Conservation (phyloP, 1,140 invertebrate genomes). For the Drosophila serrata region DNA sequence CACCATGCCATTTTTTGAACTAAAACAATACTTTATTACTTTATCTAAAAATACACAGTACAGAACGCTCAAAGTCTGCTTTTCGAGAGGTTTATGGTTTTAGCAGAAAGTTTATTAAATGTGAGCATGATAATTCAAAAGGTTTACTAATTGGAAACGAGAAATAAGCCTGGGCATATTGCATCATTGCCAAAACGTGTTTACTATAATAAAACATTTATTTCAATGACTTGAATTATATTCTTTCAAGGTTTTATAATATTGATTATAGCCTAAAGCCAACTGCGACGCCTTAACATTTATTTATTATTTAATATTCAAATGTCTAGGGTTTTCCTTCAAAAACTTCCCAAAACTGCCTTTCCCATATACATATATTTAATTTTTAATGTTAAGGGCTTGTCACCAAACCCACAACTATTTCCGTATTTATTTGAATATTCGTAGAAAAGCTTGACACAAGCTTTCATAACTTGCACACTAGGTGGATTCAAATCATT, state of each 20-base stretch:
- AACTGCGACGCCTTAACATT: background rate
- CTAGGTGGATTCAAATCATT: slow-evolving; percentile 17
- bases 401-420: background rate
- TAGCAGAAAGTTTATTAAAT: background rate
- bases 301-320: background rate
- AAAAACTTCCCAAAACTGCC: background rate
- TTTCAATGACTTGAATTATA: background rate
- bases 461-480: slow-evolving; percentile 26
- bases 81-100: background rate
- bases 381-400: slow-evolving; percentile 14
- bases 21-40: background rate
- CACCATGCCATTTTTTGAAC: background rate
- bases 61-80: background rate
- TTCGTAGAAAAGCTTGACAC: slow-evolving; percentile 17
- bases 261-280: background rate
- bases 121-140: slow-evolving; percentile 15
- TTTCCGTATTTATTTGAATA: slow-evolving; percentile 13
- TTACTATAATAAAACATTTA: background rate
- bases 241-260: background rate
- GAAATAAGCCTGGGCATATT: background rate
- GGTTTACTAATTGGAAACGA: background rate
- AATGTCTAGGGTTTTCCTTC: too few species aligned
- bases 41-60: background rate
- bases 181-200: background rate
- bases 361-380: background rate